These are phyloP conservation scores for Campaea margaritaria DNA, from an alignment of 2,888 invertebrate species.

Conservation along the genomic window DNA sequence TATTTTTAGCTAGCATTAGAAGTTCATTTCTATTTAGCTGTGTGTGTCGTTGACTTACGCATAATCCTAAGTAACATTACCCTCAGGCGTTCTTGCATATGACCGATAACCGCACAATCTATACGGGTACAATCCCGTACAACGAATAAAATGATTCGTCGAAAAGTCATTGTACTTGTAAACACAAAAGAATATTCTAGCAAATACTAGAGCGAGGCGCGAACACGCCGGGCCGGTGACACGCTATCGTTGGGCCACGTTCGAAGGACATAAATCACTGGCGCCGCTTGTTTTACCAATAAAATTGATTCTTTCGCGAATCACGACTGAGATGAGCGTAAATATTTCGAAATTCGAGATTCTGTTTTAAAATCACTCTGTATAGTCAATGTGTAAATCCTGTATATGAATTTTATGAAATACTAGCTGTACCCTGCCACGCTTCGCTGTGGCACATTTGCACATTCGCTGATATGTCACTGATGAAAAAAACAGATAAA, in stretches of 20 bases:
- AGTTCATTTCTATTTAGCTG: too few relatives aligned
- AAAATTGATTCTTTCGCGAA: conserved; percentile 80
- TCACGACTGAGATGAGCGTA: conserved; percentile 58
- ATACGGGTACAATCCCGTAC: conserved; percentile 32
- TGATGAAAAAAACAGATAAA: too few relatives aligned
- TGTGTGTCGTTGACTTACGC: neutral
- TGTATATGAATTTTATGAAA: too few relatives aligned
- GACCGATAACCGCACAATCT: conserved; percentile 31
- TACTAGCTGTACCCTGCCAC: too few relatives aligned
- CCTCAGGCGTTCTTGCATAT: conserved; percentile 24
- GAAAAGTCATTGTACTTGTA: conserved; percentile 61
- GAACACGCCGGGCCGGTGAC: conserved; percentile 74
- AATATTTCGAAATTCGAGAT: conserved; percentile 50
- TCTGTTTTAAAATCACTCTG: conserved; percentile 29
- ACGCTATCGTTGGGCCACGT: conserved; percentile 76
- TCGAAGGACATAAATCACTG: conserved; percentile 78
- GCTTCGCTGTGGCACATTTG: too few relatives aligned
- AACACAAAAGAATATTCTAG: conserved; percentile 78
- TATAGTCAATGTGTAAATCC: too few relatives aligned
- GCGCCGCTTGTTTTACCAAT: conserved; percentile 80
- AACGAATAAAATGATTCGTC: conserved; percentile 38
- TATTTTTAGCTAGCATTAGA: too few relatives aligned
- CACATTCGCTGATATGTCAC: too few relatives aligned
- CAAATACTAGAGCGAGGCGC: conserved; percentile 76
- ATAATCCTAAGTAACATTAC: neutral